A percentile compares a stretch with the other conserved stretches of the same genome.
Conservation (phyloP, 2,888 invertebrate genomes). For the Desoria tigrina region DNA sequence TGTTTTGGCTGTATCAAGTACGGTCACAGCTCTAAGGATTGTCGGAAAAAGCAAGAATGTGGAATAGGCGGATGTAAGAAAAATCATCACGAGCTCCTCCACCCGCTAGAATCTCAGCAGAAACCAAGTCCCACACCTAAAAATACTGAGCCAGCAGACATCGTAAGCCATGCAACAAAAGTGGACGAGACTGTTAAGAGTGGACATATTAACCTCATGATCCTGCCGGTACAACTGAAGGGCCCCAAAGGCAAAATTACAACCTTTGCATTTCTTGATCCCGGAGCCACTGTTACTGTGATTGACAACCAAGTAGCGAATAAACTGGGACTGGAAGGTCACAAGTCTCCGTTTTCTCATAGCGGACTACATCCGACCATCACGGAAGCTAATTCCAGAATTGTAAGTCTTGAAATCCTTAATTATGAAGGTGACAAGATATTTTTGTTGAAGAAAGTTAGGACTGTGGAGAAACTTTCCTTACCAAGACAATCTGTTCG, state of each 20-base stretch:
- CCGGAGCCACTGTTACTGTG: constrained; percentile 20
- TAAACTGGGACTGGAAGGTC: constrained; percentile 15
- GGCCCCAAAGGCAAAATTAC: constrained; percentile 14
- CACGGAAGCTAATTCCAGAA: not conserved
- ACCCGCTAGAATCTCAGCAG: not conserved
- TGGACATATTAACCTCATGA: not conserved
- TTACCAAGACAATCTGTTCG: constrained; percentile 19
- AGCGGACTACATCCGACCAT: not conserved
- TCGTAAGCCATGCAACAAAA: not conserved
- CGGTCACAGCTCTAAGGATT: too few relatives aligned
- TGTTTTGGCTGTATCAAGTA: not conserved
- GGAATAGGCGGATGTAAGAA: not conserved
- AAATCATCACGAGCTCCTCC: not conserved
- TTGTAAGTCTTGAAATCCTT: not conserved
- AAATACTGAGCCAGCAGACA: too few relatives aligned
- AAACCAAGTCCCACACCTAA: not conserved
- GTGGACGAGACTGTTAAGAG: not conserved
- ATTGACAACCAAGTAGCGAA: constrained; percentile 19
- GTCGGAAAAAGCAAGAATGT: not conserved
- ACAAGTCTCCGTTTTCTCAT: not conserved
- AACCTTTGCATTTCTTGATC: constrained; percentile 26
- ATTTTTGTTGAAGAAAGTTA: not conserved
- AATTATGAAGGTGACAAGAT: not conserved
- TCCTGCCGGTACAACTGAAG: constrained; percentile 20
- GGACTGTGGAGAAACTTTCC: not conserved